Conservation (phyloP, 2,797 vertebrate species). For the Poeciliopsis paucimaculata region DNA sequence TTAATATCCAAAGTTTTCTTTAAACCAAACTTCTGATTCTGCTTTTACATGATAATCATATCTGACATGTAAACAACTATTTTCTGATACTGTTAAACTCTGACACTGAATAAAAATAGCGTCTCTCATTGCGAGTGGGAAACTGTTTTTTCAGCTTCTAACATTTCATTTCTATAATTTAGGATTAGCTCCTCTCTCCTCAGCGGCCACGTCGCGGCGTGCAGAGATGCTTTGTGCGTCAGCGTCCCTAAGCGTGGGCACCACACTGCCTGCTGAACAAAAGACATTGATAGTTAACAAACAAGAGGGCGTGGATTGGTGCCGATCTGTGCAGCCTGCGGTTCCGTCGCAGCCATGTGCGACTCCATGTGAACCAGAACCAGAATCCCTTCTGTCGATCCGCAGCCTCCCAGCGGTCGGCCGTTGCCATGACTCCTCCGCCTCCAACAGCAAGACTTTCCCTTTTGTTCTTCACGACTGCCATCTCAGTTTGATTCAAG, state of each 20-base stretch:
- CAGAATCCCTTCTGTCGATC: conserved; percentile 62
- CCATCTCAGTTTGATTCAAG: conserved; percentile 32
- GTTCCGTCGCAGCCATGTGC: conserved; percentile 40
- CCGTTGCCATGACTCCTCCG: conserved; percentile 64
- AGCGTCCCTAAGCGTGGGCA: conserved; percentile 8
- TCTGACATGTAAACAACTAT: background rate
- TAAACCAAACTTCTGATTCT: background rate
- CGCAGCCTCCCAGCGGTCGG: conserved; percentile 51
- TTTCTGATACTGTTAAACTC: background rate
- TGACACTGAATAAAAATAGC: background rate
- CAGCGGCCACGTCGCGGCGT: conserved; percentile 10
- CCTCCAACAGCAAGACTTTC: conserved; percentile 45
- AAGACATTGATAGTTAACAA: conserved; percentile 27
- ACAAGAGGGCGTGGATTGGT: conserved; percentile 42
- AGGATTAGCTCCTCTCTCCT: conserved; percentile 19
- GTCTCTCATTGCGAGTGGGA: background rate
- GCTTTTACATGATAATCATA: background rate
- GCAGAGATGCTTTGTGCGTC: conserved; percentile 1
- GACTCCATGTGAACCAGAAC: conserved; percentile 61
- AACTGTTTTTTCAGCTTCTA: background rate
- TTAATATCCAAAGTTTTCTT: background rate
- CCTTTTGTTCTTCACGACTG: conserved; percentile 49
- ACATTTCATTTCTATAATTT: conserved; percentile 3
- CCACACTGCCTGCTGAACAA: conserved; percentile 34
- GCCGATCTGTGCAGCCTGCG: conserved; percentile 21